Evolutionary conservation across 2,888 invertebrate genomes (phyloP), one percentile per base, ranked within the genome.

Genomic region (Colletes collaris): DNA sequence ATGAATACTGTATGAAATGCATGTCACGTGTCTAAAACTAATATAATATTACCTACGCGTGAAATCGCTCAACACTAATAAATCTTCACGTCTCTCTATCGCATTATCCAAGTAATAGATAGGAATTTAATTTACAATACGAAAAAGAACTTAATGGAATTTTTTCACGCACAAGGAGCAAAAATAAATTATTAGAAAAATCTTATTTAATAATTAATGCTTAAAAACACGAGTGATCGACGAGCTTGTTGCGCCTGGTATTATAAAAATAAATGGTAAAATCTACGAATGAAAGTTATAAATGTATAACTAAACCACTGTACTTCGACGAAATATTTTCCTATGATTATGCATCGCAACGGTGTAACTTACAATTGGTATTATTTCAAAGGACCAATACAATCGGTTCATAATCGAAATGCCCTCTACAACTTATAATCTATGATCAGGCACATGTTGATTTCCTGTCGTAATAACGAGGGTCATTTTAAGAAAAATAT

Each of bases 381-480:
- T 65, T 68, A 67, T 60, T 79, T 71, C 52, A 86, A 79, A 82
- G 66, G 79, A 76, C 55, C 58, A 66, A 64, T 69, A 63, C 58
- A 79, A 16, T 68, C 65, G 72, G 78, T 69, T 78, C 67, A 50
- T 76, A 52, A 85, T 75, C 77, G 52, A 77, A 86, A 87, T 87
- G 83, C 81, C 81, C 86, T 77, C 75, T 85, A 80, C 79, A 81
- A 85, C 75, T 81, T 86, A 87, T 76, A 60, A 75, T 81, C 82
- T 86, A 84, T 69, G 69, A 75, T 85, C 83, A 86, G 87, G 87
- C 87, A 86, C 85, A 67, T 83, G 71, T 74, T 72, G 75, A 87
- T 85, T 84, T 78, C 58, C 79, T 75, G 78, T 76, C 70, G 73
- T 69, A 59, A 44, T 79, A 84, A 79, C 56, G 78, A 82, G 71